These are phyloP conservation scores for Micrasema minimum DNA, from an alignment of 1,140 invertebrate genomes.

Conservation along the genomic window DNA sequence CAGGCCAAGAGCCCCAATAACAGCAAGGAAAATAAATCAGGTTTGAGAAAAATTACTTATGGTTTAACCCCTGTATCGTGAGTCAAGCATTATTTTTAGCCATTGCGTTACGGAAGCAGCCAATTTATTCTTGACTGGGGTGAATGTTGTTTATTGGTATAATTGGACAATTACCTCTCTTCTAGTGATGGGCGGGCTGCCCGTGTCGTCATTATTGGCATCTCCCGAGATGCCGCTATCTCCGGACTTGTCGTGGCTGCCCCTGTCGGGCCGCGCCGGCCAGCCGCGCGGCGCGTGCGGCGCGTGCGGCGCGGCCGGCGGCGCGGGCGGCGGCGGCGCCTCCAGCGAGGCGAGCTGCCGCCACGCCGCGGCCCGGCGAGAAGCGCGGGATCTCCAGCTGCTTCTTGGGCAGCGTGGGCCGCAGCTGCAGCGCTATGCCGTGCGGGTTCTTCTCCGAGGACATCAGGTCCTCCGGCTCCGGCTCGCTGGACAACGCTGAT, in stretches of 20 bases:
- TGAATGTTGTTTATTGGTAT: no score
- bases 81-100: no score
- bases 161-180: slow-evolving; percentile 28
- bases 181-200: slow-evolving; percentile 46
- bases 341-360: slow-evolving; percentile 70
- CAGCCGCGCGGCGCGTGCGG: slow-evolving; percentile 54
- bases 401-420: slow-evolving; percentile 82
- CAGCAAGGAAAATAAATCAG: no score
- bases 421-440: slow-evolving; percentile 76
- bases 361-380: no score
- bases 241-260: slow-evolving; percentile 73
- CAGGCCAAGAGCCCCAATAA: no score
- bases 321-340: slow-evolving; percentile 43
- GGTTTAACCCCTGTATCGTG: no score
- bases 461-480: slow-evolving; percentile 59
- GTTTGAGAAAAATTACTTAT: no score
- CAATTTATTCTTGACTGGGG: no score
- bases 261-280: slow-evolving; percentile 47
- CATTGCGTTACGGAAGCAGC: no score
- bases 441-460: slow-evolving; percentile 61
- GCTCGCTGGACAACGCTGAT: slow-evolving; percentile 67
- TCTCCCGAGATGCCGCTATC: slow-evolving; percentile 86
- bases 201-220: slow-evolving; percentile 59
- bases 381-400: slow-evolving; percentile 79
- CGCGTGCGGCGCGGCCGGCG: slow-evolving; percentile 35